Percentiles rank a stretch among this genome's conserved stretches.
phyloP scores from a whole-genome alignment of 2,797 vertebrate genomes.

The Accipiter superciliosus region DNA sequence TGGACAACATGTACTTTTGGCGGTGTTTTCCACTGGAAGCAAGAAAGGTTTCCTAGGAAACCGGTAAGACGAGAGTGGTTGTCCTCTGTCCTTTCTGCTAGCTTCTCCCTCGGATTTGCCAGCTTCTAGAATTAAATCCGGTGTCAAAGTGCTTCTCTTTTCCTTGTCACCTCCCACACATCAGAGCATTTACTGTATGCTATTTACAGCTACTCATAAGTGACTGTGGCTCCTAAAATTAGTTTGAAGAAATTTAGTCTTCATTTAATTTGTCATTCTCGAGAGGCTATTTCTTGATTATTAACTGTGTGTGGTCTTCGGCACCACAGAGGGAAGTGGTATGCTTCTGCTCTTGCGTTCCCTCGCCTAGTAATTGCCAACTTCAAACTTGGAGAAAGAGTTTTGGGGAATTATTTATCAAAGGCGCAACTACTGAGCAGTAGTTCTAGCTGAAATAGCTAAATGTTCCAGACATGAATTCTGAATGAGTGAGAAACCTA shows the following conservation, averaged over 20 bases:
- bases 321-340: neutral
- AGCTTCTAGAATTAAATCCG: neutral
- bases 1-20: neutral
- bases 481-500: neutral
- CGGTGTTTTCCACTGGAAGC: neutral
- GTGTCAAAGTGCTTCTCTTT: neutral
- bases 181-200: neutral
- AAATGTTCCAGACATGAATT: neutral
- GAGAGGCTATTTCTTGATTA: neutral
- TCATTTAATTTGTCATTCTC: neutral
- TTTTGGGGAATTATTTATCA: neutral
- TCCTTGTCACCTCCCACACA: neutral
- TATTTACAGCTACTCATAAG: neutral
- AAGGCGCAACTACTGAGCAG: neutral
- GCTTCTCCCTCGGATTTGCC: neutral
- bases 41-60: conserved; percentile 13
- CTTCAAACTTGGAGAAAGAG: neutral
- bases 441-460: neutral
- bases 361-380: neutral
- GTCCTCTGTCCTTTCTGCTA: neutral
- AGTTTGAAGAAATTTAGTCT: neutral
- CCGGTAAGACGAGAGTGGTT: neutral
- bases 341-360: neutral
- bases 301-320: neutral
- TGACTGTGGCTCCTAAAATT: neutral